A percentile compares a stretch with the other conserved stretches of the same genome.
These are phyloP conservation scores for Acinonyx jubatus DNA, from an alignment of 2,113 vertebrate genomes.

Conservation along the genomic window DNA sequence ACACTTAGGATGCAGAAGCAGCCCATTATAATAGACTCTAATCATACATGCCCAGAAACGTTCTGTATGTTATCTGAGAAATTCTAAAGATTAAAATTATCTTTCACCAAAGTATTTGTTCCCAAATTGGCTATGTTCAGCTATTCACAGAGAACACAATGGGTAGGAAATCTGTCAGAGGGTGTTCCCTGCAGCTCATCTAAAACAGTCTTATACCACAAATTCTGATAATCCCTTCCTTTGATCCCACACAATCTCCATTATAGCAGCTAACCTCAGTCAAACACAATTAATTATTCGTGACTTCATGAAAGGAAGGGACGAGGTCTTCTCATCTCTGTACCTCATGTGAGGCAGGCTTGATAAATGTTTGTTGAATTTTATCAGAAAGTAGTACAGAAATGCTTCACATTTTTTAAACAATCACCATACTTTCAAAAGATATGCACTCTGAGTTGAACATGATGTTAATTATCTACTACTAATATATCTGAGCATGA, in stretches of 20 bases:
- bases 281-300: conserved; percentile 28
- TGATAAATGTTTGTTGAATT: background rate
- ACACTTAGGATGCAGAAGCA: background rate
- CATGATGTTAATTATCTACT: background rate
- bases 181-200: background rate
- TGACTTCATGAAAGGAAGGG: conserved; percentile 1
- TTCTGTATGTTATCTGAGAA: background rate
- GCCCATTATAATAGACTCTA: background rate
- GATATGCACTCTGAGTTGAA: background rate
- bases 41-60: background rate
- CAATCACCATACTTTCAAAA: background rate
- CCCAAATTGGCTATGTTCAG: background rate
- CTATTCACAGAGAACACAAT: conserved; percentile 9
- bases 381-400: background rate
- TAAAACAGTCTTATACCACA: background rate
- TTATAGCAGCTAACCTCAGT: background rate
- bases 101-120: background rate
- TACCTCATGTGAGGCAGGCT: background rate
- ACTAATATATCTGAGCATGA: background rate
- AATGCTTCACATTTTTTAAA: conserved; percentile 9
- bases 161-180: background rate
- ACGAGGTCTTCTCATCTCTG: background rate
- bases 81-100: conserved; percentile 23
- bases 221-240: background rate
- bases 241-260: background rate